Conservation (phyloP, 2,888 invertebrate genomes). For the Aphodius sticticus region DNA sequence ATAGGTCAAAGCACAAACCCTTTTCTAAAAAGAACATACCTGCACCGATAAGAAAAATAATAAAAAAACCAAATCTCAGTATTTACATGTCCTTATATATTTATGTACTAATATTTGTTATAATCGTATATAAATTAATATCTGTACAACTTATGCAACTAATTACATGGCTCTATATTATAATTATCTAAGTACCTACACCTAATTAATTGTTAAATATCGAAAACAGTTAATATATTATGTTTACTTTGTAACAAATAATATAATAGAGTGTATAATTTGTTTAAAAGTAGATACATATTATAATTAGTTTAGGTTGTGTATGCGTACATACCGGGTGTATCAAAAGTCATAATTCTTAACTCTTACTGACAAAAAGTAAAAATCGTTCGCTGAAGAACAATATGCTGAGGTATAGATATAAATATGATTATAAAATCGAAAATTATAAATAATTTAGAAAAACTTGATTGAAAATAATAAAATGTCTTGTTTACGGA, state of each 20-base stretch:
- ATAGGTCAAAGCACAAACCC: neutral
- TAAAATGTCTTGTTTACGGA: too few species aligned
- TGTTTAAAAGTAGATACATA: neutral
- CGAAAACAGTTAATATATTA: neutral
- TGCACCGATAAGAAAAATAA: neutral
- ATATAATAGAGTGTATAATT: neutral
- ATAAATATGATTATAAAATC: too few species aligned
- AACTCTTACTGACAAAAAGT: too few species aligned
- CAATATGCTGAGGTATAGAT: too few species aligned
- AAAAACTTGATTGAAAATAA: too few species aligned
- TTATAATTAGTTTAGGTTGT: neutral
- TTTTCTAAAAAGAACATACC: too few species aligned
- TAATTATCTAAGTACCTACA: too few species aligned
- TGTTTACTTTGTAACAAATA: neutral
- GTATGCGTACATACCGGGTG: neutral
- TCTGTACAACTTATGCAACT: neutral
- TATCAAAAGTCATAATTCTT: neutral
- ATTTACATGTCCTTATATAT: neutral
- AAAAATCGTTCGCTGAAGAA: too few species aligned
- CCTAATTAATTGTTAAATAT: neutral
- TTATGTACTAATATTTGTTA: neutral
- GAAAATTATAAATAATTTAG: too few species aligned
- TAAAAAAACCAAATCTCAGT: neutral
- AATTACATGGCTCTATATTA: neutral
- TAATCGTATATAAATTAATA: neutral